These are phyloP conservation scores for silkworm (Bombyx mori) DNA, from an alignment of 1,140 invertebrate species.

Conservation along the genomic window DNA sequence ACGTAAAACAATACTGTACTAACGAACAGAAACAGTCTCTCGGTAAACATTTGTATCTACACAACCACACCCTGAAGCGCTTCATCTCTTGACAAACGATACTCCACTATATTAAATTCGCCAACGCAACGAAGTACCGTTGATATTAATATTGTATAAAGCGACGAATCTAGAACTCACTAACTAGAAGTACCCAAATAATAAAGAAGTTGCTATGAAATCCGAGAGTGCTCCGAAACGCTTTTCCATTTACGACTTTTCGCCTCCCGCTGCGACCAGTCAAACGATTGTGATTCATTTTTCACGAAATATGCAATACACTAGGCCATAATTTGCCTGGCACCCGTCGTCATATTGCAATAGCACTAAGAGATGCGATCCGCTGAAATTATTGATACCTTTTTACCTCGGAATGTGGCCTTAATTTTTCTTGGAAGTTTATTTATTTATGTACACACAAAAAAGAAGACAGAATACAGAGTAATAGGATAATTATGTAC, in stretches of 20 bases:
- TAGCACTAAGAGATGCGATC: too few species aligned
- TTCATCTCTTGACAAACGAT: neutral
- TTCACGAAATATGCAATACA: conserved; percentile 4
- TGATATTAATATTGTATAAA: conserved; percentile 7
- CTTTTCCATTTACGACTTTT: conserved; percentile 21
- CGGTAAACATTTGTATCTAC: too few species aligned
- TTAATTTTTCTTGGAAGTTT: too few species aligned
- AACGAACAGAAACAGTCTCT: too few species aligned
- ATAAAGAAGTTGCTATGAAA: conserved; percentile 10
- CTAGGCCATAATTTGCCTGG: neutral
- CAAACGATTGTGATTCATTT: conserved; percentile 13
- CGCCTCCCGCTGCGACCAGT: conserved; percentile 13
- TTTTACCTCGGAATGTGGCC: too few species aligned
- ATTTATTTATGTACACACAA: too few species aligned
- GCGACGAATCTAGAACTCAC: conserved; percentile 2
- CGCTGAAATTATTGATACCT: too few species aligned
- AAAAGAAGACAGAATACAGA: too few species aligned
- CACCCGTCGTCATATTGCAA: too few species aligned
- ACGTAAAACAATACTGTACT: too few species aligned
- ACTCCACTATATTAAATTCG: conserved; percentile 7
- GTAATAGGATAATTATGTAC: too few species aligned
- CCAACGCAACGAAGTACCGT: conserved; percentile 1
- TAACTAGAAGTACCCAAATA: conserved; percentile 1
- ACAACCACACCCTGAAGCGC: neutral
- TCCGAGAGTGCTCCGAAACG: conserved; percentile 4